phyloP scores from a whole-genome alignment of 2,888 invertebrate species.

The Sipunculus nudus region DNA sequence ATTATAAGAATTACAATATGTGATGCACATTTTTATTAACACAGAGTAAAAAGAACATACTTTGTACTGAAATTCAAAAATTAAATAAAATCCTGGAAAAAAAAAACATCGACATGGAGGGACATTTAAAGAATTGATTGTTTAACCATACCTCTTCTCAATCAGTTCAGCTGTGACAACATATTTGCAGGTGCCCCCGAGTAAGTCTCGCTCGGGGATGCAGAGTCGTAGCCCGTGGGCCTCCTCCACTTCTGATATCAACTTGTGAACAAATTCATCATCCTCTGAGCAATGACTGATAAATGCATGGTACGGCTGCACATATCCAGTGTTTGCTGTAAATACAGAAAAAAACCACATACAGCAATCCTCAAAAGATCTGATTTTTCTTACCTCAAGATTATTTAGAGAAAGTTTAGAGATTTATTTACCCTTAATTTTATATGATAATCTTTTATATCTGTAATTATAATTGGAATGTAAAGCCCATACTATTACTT shows the following conservation, averaged over 20 bases:
- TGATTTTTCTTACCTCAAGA: too few relatives aligned
- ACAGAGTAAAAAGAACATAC: too few relatives aligned
- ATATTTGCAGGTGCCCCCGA: constrained; percentile 51
- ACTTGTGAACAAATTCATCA: constrained; percentile 50
- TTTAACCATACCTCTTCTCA: constrained; percentile 53
- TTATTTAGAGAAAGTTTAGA: too few relatives aligned
- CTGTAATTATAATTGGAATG: too few relatives aligned
- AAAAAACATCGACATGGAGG: neutral
- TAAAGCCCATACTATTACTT: too few relatives aligned
- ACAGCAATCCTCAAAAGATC: too few relatives aligned
- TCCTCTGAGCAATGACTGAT: constrained; percentile 54
- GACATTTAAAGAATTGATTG: neutral
- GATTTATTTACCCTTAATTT: too few relatives aligned
- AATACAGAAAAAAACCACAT: constrained; percentile 9
- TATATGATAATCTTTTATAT: too few relatives aligned
- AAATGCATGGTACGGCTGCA: constrained; percentile 56
- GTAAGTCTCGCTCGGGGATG: constrained; percentile 55
- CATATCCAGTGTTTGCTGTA: constrained; percentile 43
- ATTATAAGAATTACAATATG: too few relatives aligned
- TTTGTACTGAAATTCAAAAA: too few relatives aligned
- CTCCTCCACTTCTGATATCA: constrained; percentile 50
- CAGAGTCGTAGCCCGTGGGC: constrained; percentile 50
- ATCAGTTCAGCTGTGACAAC: constrained; percentile 55
- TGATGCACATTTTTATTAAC: too few relatives aligned
- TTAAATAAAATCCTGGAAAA: neutral